Conservation (phyloP, 2,888 invertebrate genomes). For the Agrochola lota region DNA sequence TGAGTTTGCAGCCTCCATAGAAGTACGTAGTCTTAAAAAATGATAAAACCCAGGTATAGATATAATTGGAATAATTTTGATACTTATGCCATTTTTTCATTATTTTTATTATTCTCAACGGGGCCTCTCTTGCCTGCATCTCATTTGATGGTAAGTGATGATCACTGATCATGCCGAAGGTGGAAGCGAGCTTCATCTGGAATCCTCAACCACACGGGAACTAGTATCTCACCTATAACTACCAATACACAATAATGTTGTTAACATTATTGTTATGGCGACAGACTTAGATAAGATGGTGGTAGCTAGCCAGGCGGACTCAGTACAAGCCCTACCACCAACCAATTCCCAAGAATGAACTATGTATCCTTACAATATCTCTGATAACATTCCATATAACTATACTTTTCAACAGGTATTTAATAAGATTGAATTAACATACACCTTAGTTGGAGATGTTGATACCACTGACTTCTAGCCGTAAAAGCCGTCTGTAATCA, state of each 20-base stretch:
- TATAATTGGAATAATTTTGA: not conserved
- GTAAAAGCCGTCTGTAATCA: slow-evolving; percentile 15
- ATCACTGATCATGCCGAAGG: no score
- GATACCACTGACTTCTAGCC: not conserved
- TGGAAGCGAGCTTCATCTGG: no score
- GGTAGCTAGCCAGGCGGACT: no score
- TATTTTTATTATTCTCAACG: no score
- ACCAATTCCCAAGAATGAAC: not conserved
- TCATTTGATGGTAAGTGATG: no score
- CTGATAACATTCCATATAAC: not conserved
- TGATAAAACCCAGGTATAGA: not conserved
- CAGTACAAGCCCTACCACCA: no score
- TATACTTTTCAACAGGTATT: slow-evolving; percentile 5
- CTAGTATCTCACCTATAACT: no score
- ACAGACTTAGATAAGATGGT: no score
- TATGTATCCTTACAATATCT: not conserved
- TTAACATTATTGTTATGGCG: no score
- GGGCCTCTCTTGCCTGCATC: no score
- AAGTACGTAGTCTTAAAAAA: not conserved
- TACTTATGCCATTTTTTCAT: not conserved
- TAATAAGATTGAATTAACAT: slow-evolving; percentile 28
- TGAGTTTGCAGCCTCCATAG: not conserved
- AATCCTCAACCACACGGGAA: no score
- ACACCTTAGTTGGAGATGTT: not conserved
- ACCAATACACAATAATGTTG: no score